Evolutionary conservation across 1,140 invertebrate genomes (phyloP).

Genomic region (Ridgeia piscesae): DNA sequence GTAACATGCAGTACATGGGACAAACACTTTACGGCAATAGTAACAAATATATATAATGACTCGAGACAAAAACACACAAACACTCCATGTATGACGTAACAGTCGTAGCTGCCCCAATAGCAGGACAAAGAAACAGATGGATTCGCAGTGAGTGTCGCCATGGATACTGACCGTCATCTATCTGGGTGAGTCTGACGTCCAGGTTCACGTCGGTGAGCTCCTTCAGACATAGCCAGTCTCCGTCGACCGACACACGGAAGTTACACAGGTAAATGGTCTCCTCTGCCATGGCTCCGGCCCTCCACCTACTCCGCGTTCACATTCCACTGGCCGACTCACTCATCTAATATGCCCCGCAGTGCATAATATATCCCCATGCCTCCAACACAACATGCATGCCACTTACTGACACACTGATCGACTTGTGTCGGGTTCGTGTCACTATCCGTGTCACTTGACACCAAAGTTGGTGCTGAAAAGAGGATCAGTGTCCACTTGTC

Average conservation of each 20-base stretch:
- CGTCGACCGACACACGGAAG: conserved; percentile 94
- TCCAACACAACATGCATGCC: neutral
- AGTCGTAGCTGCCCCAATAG: neutral
- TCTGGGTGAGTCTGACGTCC: conserved; percentile 4
- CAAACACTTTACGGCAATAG: neutral
- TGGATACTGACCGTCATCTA: neutral
- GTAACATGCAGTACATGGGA: neutral
- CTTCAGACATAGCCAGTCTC: conserved; percentile 95
- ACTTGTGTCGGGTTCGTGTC: neutral
- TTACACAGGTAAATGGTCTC: conserved; percentile 97
- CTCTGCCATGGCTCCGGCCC: conserved; percentile 66
- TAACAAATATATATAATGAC: no score
- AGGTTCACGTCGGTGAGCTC: conserved; percentile 74
- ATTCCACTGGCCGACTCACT: neutral
- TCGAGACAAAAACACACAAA: neutral
- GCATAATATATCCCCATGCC: neutral
- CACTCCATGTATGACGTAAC: neutral
- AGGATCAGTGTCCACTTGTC: neutral
- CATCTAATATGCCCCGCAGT: neutral
- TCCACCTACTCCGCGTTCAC: neutral
- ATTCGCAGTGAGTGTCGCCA: neutral
- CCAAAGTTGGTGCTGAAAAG: neutral
- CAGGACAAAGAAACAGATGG: neutral
- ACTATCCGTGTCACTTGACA: neutral
- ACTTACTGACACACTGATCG: neutral